Percentiles rank a stretch among this genome's conserved stretches.
Conservation (phyloP, 2,797 vertebrate species). For the Varecia variegata region DNA sequence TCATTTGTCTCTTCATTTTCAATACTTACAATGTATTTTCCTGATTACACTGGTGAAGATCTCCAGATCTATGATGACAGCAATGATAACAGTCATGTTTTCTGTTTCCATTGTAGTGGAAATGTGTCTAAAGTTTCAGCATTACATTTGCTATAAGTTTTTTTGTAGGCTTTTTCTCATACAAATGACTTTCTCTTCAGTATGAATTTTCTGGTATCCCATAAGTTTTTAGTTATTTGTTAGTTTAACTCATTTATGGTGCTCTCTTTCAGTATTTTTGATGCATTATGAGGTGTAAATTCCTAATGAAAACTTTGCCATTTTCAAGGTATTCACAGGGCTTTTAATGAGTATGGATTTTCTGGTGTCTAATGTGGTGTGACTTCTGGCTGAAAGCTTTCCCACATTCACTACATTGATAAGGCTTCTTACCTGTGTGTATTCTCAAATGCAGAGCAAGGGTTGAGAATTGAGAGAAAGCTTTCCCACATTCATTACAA, state of each 20-base stretch:
- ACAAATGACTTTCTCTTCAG: conserved; percentile 4
- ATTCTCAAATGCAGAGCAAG: conserved; percentile 88
- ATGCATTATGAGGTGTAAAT: not conserved
- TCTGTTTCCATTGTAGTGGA: not conserved
- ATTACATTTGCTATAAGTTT: not conserved
- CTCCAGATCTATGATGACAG: not conserved
- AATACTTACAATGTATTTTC: not conserved
- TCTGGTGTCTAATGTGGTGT: conserved; percentile 85
- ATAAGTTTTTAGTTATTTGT: not conserved
- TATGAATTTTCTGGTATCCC: not conserved
- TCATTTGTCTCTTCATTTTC: not conserved
- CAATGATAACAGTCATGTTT: not conserved
- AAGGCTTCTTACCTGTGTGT: conserved; percentile 85
- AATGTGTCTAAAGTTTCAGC: not conserved
- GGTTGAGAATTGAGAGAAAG: conserved; percentile 85
- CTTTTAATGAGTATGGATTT: conserved; percentile 84
- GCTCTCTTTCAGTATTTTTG: not conserved
- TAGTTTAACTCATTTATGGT: not conserved
- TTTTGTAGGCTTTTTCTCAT: not conserved
- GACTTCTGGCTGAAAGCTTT: conserved; percentile 84
- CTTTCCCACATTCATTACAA: conserved; percentile 78
- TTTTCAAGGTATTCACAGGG: conserved; percentile 5
- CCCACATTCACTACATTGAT: conserved; percentile 84
- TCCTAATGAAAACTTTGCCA: not conserved
- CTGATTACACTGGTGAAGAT: not conserved